Percentiles rank a stretch among this genome's conserved stretches.
These are phyloP conservation scores for Oscheius sp. DNA, from an alignment of 2,888 invertebrate species.

Conservation along the genomic window DNA sequence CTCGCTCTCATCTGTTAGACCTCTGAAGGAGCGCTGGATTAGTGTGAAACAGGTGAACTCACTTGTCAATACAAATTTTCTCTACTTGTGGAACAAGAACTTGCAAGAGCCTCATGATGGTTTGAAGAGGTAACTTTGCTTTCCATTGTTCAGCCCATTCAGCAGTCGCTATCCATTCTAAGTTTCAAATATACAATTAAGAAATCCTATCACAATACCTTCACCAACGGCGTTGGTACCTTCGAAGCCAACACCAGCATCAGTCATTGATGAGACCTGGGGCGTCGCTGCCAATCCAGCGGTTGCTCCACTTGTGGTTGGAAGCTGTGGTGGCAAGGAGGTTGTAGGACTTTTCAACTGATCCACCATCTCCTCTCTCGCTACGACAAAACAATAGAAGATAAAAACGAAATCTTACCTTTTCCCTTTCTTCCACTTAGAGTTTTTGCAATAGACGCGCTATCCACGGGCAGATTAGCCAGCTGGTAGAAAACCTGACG, in stretches of 20 bases:
- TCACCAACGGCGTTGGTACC: constrained; percentile 39
- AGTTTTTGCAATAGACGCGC: constrained; percentile 86
- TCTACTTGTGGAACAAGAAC: constrained; percentile 99
- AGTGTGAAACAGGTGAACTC: constrained; percentile 56
- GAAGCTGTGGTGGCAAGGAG: constrained; percentile 47
- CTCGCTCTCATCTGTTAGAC: constrained; percentile 98
- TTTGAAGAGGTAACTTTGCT: constrained; percentile 94
- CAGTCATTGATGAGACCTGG: constrained; percentile 92
- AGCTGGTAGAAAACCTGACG: constrained; percentile 96
- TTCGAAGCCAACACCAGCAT: constrained; percentile 50
- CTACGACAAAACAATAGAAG: constrained; percentile 12
- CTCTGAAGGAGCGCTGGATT: constrained; percentile 78
- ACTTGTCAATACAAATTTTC: constrained; percentile 99
- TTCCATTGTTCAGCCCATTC: constrained; percentile 97
- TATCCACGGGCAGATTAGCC: constrained; percentile 95
- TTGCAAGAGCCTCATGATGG: constrained; percentile 97
- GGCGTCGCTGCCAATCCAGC: constrained; percentile 86
- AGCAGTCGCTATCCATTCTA: constrained; percentile 87
- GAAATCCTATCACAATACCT: constrained; percentile 22
- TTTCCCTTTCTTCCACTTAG: constrained; percentile 75
- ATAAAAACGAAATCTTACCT: constrained; percentile 33
- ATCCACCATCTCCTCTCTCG: constrained; percentile 59
- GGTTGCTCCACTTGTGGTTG: constrained; percentile 41
- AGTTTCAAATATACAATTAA: background rate
- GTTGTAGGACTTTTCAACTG: constrained; percentile 60